Conservation (phyloP, 1,140 invertebrate species). For the Dendrolimus kikuchii region DNA sequence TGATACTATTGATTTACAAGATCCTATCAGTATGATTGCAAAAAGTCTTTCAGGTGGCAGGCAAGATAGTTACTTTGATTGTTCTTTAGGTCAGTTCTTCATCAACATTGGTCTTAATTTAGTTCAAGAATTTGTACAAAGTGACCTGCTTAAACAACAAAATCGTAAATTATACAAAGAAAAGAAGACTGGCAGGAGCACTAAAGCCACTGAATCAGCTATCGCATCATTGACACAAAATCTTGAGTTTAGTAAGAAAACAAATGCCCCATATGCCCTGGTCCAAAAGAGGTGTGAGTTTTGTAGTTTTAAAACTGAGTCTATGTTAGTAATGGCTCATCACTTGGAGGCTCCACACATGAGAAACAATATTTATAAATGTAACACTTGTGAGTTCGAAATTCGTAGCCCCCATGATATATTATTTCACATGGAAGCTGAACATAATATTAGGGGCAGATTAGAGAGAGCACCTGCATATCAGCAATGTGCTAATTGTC, state of each 20-base stretch:
- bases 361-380: constrained; percentile 89
- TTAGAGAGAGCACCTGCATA: constrained; percentile 89
- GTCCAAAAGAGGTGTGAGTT: constrained; percentile 89
- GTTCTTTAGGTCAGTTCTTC: constrained; percentile 91
- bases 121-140: constrained; percentile 94
- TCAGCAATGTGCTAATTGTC: constrained; percentile 94
- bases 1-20: constrained; percentile 66
- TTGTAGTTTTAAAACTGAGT: constrained; percentile 96
- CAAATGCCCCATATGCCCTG: constrained; percentile 89
- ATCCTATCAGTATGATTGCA: constrained; percentile 63
- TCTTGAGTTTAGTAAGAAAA: constrained; percentile 89
- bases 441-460: constrained; percentile 88
- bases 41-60: constrained; percentile 55
- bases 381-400: constrained; percentile 90
- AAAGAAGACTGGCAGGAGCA: constrained; percentile 75
- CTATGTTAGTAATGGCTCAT: constrained; percentile 88
- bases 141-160: constrained; percentile 89
- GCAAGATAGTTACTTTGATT: constrained; percentile 83
- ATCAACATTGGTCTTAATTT: constrained; percentile 93
- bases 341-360: constrained; percentile 95
- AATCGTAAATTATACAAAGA: constrained; percentile 83
- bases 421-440: constrained; percentile 92
- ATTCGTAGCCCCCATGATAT: constrained; percentile 90
- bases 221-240: constrained; percentile 87
- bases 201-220: constrained; percentile 82